Evolutionary conservation across 2,888 invertebrate species (phyloP).

Genomic region (Tuberolachnus salignus): DNA sequence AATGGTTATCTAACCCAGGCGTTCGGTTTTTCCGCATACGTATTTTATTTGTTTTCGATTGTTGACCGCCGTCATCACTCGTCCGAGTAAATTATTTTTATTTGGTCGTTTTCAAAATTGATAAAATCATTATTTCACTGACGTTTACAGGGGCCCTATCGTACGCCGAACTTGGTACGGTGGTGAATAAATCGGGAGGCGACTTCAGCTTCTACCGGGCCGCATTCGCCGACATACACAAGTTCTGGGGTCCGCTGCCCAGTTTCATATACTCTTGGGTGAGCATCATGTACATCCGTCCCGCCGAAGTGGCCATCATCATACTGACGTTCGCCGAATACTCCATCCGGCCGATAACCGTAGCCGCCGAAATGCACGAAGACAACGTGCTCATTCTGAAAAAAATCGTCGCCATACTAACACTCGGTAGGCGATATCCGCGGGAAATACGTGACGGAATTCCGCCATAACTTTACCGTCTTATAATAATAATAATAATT

Average conservation of each 20-base stretch:
- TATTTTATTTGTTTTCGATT: background rate
- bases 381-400: slow-evolving; percentile 64
- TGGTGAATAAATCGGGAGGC: slow-evolving; percentile 79
- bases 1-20: too few relatives aligned
- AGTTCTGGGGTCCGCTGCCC: slow-evolving; percentile 74
- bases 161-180: slow-evolving; percentile 81
- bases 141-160: slow-evolving; percentile 78
- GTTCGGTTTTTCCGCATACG: too few relatives aligned
- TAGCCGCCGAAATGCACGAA: slow-evolving; percentile 62
- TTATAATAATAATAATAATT: too few relatives aligned
- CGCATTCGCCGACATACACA: slow-evolving; percentile 72
- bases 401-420: slow-evolving; percentile 70
- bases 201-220: slow-evolving; percentile 81
- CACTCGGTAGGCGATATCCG: slow-evolving; percentile 66
- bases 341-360: slow-evolving; percentile 65
- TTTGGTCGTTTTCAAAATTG: too few relatives aligned
- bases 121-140: too few relatives aligned
- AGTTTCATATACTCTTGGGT: slow-evolving; percentile 81
- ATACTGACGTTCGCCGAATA: slow-evolving; percentile 79
- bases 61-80: background rate
- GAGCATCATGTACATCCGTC: slow-evolving; percentile 74
- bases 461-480: too few relatives aligned
- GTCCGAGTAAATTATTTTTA: too few relatives aligned
- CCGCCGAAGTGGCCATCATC: slow-evolving; percentile 79
- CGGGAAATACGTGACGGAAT: too few relatives aligned